Base-by-base conservation (phyloP, 2,888 invertebrate genomes). In the Agrotis exclamationis region DNA sequence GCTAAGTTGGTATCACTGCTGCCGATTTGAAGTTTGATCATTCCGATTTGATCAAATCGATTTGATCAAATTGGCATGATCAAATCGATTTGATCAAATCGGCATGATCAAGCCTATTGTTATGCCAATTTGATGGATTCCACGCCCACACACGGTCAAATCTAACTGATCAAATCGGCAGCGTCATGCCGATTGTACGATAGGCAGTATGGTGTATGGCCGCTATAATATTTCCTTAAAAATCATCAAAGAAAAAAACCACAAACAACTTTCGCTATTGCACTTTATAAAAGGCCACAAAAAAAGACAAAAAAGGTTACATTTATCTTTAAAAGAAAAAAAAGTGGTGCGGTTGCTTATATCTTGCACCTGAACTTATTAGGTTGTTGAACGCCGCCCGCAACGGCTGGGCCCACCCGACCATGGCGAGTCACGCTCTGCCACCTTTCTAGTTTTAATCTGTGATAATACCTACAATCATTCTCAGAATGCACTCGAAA, bases 361-460 rank as follows among this genome's bases (percentile, higher is more conserved):
- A 74, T 65, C 63, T 69, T 67, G 69, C 65, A 82, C 83, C 69
- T 74, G 76, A 70, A 85, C 73, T 75, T 83, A 79, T 85, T 86
- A 82, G 50, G 77, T 76, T 70, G 84, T 83, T 85, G 88, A 88
- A 86, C 84, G 82, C 50, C 84, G 83, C 56, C 44, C 22, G 57
- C 63, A 48, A 82, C 74, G 77, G 68, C 73, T 74, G 74, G 50
- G 33, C 24, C 24, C 87, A 81, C 63, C 76, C 81, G 82, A 88
- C 85, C 85, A 75, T 85, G 83, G 60, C 86, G 58, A 81, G 89
- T 87, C 88, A 90, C 86, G 91, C 88, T 88, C 87, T 84, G 79
- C 74, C 85, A 81, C 85, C 86, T 75, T 82, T 88, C 88, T 86
- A 85, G 84, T 86, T 86, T 87, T 88, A 80, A 86, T 84, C 85